Evolutionary conservation across 2,888 invertebrate species (phyloP).

Genomic region (Colostygia pectinataria): DNA sequence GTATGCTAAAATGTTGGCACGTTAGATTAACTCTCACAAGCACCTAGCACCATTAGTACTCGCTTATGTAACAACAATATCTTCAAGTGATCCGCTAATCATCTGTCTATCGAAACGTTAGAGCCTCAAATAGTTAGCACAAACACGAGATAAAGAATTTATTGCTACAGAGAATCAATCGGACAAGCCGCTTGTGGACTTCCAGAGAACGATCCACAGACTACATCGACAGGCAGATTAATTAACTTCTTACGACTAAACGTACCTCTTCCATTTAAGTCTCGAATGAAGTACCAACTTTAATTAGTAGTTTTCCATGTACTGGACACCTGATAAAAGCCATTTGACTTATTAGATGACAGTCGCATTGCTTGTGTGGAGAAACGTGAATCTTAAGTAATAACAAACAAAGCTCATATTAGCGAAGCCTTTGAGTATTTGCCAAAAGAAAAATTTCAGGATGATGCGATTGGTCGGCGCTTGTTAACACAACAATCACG

Average conservation of each 20-base stretch:
- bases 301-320: conserved; percentile 80
- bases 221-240: conserved; percentile 72
- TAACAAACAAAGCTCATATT: conserved; percentile 50
- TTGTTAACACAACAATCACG: conserved; percentile 77
- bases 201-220: conserved; percentile 67
- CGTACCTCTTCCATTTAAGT: conserved; percentile 67
- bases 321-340: conserved; percentile 73
- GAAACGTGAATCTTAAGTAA: conserved; percentile 53
- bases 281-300: conserved; percentile 64
- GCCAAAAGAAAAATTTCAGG: conserved; percentile 54
- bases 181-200: conserved; percentile 68
- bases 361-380: conserved; percentile 46
- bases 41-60: conserved; percentile 60
- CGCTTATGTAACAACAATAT: conserved; percentile 70
- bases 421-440: conserved; percentile 23
- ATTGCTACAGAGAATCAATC: conserved; percentile 72
- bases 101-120: conserved; percentile 66
- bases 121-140: conserved; percentile 71
- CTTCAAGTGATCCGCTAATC: conserved; percentile 72
- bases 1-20: conserved; percentile 64
- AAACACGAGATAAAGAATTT: conserved; percentile 64
- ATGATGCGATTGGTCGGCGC: conserved; percentile 61
- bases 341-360: conserved; percentile 64
- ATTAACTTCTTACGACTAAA: conserved; percentile 71
- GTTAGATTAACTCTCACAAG: conserved; percentile 60